phyloP scores from a whole-genome alignment of 2,113 vertebrate species.

The Notiomystis cincta region DNA sequence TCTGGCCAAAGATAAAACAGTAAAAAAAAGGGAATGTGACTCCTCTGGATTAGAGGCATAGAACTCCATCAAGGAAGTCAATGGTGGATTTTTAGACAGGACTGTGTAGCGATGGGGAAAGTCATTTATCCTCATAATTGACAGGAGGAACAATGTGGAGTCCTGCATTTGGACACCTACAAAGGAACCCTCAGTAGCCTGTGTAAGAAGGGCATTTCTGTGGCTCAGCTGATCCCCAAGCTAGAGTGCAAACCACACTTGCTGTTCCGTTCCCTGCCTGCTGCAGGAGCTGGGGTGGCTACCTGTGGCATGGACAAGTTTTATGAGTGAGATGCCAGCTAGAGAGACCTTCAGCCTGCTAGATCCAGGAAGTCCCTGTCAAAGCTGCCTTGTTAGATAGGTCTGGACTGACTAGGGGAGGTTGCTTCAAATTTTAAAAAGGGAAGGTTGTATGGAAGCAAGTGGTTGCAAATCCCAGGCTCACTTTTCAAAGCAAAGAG shows the following conservation, averaged over 20 bases:
- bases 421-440: not conserved
- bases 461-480: not conserved
- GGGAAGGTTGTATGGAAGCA: not conserved
- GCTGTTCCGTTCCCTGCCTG: not conserved
- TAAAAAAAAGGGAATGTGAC: not conserved
- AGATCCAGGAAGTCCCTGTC: rapidly evolving
- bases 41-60: not conserved
- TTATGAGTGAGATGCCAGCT: not conserved
- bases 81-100: not conserved
- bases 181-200: not conserved
- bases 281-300: not conserved
- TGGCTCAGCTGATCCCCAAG: not conserved
- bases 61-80: not conserved
- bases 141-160: not conserved
- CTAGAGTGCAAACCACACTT: not conserved
- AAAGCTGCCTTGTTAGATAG: not conserved
- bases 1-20: not conserved
- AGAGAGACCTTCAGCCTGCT: not conserved
- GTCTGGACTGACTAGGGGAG: not conserved
- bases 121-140: rapidly evolving
- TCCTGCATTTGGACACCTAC: not conserved
- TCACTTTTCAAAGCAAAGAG: not conserved
- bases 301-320: not conserved
- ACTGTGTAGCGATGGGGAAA: not conserved
- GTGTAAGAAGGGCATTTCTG: not conserved